Conservation (phyloP, 2,888 invertebrate species). For the Rhynchonema sp. region DNA sequence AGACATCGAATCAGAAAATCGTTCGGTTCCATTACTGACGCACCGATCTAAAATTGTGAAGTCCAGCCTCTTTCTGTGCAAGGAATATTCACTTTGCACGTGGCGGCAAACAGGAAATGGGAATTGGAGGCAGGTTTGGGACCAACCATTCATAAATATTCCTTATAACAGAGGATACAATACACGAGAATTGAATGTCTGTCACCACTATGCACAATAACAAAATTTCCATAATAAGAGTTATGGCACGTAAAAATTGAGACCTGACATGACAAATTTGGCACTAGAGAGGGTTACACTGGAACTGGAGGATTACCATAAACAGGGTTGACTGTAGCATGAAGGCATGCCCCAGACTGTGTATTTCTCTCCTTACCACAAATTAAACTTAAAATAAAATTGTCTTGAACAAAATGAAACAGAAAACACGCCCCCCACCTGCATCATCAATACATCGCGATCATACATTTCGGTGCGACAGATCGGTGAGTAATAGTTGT, state of each 20-base stretch:
- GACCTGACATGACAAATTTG: too few species aligned
- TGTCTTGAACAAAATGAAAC: not conserved
- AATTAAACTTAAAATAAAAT: too few species aligned
- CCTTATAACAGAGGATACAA: not conserved
- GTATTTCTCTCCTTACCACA: too few species aligned
- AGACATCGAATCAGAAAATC: conserved; percentile 72
- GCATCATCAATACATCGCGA: conserved; percentile 33
- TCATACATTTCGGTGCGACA: conserved; percentile 37
- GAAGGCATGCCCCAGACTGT: too few species aligned
- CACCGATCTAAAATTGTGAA: conserved; percentile 38
- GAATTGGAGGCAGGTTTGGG: too few species aligned
- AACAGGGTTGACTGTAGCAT: too few species aligned
- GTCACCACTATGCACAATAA: too few species aligned
- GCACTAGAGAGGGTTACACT: too few species aligned
- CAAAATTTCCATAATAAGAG: too few species aligned
- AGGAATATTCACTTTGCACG: not conserved
- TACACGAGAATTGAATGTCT: not conserved
- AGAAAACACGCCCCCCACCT: conserved; percentile 17
- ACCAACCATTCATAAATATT: not conserved
- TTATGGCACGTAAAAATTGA: too few species aligned
- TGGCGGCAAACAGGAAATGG: too few species aligned
- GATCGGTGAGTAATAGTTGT: conserved; percentile 35
- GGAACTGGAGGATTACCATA: too few species aligned
- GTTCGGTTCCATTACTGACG: conserved; percentile 39
- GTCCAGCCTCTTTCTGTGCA: not conserved